Evolutionary conservation across 2,113 vertebrate genomes (phyloP), one percentile per base, ranked within the genome.

Genomic region (Malurus elegans): DNA sequence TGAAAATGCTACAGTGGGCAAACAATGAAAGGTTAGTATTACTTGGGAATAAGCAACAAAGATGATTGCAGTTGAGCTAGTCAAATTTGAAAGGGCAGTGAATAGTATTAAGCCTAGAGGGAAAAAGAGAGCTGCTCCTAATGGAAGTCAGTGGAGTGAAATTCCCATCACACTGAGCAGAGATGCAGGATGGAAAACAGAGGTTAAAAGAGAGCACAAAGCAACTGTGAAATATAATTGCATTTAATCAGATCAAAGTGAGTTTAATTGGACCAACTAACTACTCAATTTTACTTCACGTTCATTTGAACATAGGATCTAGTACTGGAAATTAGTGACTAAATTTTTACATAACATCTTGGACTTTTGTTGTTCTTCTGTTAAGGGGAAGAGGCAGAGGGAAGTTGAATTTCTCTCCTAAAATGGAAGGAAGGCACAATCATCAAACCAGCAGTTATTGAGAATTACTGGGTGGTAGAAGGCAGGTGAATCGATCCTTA

Each of bases 21-120:
- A 85, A 75, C 44, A 23, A 51, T 40, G 18, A 53, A 70, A 88
- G 14, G 40, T 67, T 88, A 45, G 40, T 58, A 23, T 61, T 82
- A 86, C 75, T 70, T 69, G 56, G 44, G 51, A 44, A 75, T 53
- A 79, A 88, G 25, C 18, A 79, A 82, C 40, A 56, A 87, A 85
- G 38, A 69, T 48, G 31, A 65, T 3, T 90, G 21, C 1, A 1
- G 66, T 61, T 94, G 85, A 95, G 53, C 69, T 38, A 91, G 80
- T 75, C 31, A 79, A 14, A 76, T 81, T 81, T 86, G 81, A 96
- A 94, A 94, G 48, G 66, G n/a, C 66, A 90, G 42, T 85, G 53
- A 92, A 44, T 67, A 56, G 11, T 40, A 62, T 64, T 60, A 85
- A 71, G 69, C 87, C 73, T 40, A 54, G 44, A 51, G 51, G 84